Evolutionary conservation across 2,113 vertebrate species (phyloP).

Genomic region (Zosterops borbonicus): DNA sequence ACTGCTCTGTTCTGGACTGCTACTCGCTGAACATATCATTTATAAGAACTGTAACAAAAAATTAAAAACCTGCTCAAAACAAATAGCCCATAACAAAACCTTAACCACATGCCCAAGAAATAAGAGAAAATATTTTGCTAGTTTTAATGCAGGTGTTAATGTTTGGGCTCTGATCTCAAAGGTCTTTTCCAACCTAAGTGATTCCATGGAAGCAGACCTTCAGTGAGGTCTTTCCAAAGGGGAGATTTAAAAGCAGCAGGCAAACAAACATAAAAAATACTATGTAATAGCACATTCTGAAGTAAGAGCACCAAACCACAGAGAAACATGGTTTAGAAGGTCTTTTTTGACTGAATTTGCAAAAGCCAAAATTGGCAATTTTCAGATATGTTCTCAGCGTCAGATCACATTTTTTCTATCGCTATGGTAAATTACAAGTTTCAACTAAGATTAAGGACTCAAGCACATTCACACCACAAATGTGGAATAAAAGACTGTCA

Average conservation of each 20-base stretch:
- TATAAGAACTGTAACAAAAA: not conserved
- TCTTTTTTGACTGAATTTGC: not conserved
- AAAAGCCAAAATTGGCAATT: not conserved
- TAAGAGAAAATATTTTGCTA: not conserved
- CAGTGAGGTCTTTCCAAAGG: not conserved
- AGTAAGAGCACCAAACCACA: not conserved
- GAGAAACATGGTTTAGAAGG: not conserved
- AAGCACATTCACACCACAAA: fast-evolving
- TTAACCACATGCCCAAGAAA: fast-evolving
- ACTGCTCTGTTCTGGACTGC: not conserved
- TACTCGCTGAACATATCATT: not conserved
- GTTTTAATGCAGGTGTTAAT: not conserved
- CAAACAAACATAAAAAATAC: not conserved
- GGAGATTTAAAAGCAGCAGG: not conserved
- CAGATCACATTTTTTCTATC: not conserved
- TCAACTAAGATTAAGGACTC: not conserved
- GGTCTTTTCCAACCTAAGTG: not conserved
- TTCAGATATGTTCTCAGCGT: not conserved
- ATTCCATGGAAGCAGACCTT: not conserved
- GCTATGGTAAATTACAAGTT: not conserved
- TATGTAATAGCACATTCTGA: not conserved
- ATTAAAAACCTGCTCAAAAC: not conserved
- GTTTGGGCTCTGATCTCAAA: not conserved
- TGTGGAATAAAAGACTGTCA: not conserved
- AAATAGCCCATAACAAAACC: not conserved